These are phyloP conservation scores for Danio jaintianensis DNA, from an alignment of 2,797 vertebrate species.

Conservation along the genomic window DNA sequence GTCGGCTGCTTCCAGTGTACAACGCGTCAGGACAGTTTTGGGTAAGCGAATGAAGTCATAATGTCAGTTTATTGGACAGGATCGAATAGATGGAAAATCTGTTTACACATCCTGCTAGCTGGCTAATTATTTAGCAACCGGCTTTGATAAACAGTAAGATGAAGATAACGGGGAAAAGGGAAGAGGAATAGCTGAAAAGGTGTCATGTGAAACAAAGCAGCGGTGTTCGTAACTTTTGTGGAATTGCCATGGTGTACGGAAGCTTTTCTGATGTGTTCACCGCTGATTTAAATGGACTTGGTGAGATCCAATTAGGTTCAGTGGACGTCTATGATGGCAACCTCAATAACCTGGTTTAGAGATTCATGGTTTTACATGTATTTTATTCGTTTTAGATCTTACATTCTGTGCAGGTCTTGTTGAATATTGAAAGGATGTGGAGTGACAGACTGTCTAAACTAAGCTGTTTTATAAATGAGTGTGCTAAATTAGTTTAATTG, in stretches of 20 bases:
- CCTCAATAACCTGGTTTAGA: neutral
- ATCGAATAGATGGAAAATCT: constrained; percentile 41
- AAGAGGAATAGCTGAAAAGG: neutral
- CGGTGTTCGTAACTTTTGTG: constrained; percentile 27
- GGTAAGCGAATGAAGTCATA: constrained; percentile 28
- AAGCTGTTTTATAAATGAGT: neutral
- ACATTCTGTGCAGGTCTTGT: neutral
- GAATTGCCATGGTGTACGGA: neutral
- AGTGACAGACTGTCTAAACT: neutral
- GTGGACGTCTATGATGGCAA: neutral
- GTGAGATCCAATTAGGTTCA: neutral
- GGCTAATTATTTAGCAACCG: constrained; percentile 57
- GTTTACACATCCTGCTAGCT: constrained; percentile 68
- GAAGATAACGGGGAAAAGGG: neutral
- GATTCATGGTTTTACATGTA: neutral
- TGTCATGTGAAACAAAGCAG: neutral
- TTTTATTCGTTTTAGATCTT: neutral
- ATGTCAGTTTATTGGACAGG: neutral
- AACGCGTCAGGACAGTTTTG: neutral
- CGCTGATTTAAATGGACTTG: constrained; percentile 12
- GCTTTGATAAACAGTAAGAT: constrained; percentile 21
- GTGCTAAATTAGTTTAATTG: neutral
- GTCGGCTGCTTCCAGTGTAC: neutral
- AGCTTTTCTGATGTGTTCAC: neutral
- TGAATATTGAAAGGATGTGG: neutral